These are phyloP conservation scores for Hirtodrosophila histrioides DNA, from an alignment of 2,888 invertebrate species.

Conservation along the genomic window DNA sequence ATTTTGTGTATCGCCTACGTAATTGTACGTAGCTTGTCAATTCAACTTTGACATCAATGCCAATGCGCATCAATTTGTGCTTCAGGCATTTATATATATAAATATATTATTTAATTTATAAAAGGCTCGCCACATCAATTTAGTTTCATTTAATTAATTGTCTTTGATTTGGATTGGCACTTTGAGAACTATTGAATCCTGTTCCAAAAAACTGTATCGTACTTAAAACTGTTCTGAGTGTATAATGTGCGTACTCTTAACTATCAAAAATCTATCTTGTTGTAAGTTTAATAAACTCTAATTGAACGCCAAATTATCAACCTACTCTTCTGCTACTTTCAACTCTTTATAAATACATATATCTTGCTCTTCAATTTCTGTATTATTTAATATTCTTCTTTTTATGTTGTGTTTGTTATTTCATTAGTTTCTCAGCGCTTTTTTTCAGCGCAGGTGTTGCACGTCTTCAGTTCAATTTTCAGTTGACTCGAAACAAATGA, in stretches of 20 bases:
- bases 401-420: neutral
- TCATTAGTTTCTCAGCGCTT: slow-evolving; percentile 45
- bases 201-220: slow-evolving; percentile 65
- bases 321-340: slow-evolving; percentile 67
- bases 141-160: slow-evolving; percentile 29
- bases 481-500: slow-evolving; percentile 24
- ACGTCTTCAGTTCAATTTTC: slow-evolving; percentile 80
- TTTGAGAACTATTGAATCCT: slow-evolving; percentile 71
- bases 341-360: slow-evolving; percentile 58
- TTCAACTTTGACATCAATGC: slow-evolving; percentile 23
- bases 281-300: slow-evolving; percentile 67
- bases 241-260: slow-evolving; percentile 74
- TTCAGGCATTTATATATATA: slow-evolving; percentile 35
- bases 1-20: slow-evolving; percentile 24
- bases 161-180: slow-evolving; percentile 67
- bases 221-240: slow-evolving; percentile 72
- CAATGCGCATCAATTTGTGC: slow-evolving; percentile 25
- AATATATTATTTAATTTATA: slow-evolving; percentile 21
- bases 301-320: slow-evolving; percentile 74
- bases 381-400: slow-evolving; percentile 8
- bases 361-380: slow-evolving; percentile 41
- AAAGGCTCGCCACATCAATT: slow-evolving; percentile 53
- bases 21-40: slow-evolving; percentile 45
- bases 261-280: slow-evolving; percentile 69
- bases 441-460: slow-evolving; percentile 73